Evolutionary conservation across 2,797 vertebrate genomes (phyloP).

Genomic region (Onychomys torridus): DNA sequence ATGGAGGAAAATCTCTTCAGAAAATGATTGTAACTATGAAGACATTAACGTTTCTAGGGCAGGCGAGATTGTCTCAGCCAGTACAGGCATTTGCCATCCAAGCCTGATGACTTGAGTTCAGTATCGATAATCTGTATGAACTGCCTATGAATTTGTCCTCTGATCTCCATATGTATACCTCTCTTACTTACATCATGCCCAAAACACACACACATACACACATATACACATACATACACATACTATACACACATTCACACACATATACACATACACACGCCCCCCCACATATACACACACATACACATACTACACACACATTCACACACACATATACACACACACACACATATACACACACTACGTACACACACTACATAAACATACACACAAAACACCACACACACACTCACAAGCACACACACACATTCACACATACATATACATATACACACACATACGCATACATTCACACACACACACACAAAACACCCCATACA

Average conservation of each 20-base stretch:
- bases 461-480: background rate
- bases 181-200: background rate
- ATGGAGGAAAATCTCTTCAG: background rate
- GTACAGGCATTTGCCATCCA: background rate
- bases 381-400: background rate
- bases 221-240: background rate
- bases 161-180: background rate
- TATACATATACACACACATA: background rate
- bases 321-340: background rate
- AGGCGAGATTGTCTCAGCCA: background rate
- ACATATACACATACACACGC: background rate
- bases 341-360: background rate
- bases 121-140: background rate
- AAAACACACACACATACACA: too few relatives aligned
- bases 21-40: background rate
- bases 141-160: background rate
- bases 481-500: background rate
- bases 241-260: too few relatives aligned
- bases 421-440: background rate
- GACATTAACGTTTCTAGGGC: background rate
- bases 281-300: background rate
- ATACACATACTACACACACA: background rate
- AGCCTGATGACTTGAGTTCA: background rate
- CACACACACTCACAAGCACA: too few relatives aligned
- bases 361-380: background rate